Percentiles rank a stretch among this genome's conserved stretches.
Conservation (phyloP, 2,797 vertebrate genomes). For the Gymnoscopelus microlampas region DNA sequence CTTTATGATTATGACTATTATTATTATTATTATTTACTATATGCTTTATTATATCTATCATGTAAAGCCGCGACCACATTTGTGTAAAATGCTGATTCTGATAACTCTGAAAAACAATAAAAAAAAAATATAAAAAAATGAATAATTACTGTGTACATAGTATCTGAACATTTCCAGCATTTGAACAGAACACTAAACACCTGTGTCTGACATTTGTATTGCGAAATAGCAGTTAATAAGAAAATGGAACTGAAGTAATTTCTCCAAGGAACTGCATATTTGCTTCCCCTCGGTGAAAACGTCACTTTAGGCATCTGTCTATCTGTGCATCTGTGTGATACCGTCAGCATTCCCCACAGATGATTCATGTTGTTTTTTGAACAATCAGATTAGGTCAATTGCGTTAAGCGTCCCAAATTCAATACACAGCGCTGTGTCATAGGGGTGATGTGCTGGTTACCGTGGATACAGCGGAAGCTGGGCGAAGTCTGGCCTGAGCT, state of each 20-base stretch:
- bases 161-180: not conserved
- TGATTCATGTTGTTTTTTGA: slow-evolving; percentile 69
- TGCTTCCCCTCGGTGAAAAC: not conserved
- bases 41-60: no score
- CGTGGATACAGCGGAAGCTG: slow-evolving; percentile 68
- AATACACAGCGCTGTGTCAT: slow-evolving; percentile 66
- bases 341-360: slow-evolving; percentile 57
- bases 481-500: slow-evolving; percentile 20
- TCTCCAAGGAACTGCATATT: not conserved
- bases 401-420: slow-evolving; percentile 77
- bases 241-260: not conserved
- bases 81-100: no score
- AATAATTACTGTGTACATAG: no score
- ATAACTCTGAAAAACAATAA: no score
- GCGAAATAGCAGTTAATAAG: not conserved
- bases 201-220: slow-evolving; percentile 40
- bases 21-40: no score
- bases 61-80: no score
- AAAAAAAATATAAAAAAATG: no score
- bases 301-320: not conserved
- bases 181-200: not conserved
- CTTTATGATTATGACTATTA: no score
- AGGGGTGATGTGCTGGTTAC: slow-evolving; percentile 69
- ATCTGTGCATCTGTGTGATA: slow-evolving; percentile 24
- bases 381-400: slow-evolving; percentile 81